Base-by-base conservation (phyloP, 2,797 vertebrate genomes). In the Callimico goeldii region DNA sequence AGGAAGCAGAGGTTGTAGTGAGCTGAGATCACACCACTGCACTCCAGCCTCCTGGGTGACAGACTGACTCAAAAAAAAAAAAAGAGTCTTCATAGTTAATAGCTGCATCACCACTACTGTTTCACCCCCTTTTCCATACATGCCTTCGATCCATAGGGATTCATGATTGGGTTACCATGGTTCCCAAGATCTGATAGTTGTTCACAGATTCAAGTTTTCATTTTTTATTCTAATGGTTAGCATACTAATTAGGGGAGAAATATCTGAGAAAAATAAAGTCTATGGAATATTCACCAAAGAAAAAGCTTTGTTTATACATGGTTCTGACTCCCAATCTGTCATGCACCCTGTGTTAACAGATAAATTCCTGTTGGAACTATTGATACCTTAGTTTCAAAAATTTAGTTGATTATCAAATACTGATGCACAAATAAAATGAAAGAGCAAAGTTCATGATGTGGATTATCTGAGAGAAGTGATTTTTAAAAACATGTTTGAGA, bases 391-490 rank as follows among this genome's bases (percentile, higher is more conserved):
- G 1, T 36, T 81, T 26, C 91, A 58, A 93, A 92, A 90, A 55
- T 48, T 70, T 5, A 46, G 4, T 13, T 81, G 46, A 61, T 64
- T 20, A 77, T 7, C 22, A 94, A 88, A 64, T 55, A 48, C 3
- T 80, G 15, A 86, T 57, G 5, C 90, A 14, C 4, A 57, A 89
- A 52, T 88, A 88, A 90, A 94, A 73, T 33, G 36, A 95, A 96
- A 88, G 20, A 70, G 4, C 41, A 88, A 88, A 48, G 1, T 17
- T n/a, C 50, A 1, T 52, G 30, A 48, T 61, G 19, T 43, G 24
- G n/a, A 94, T 58, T 90, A 77, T 73, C 9, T 75, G 43, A 50
- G 84, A 90, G 33, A 82, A 26, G 2, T 12, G 7, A 52, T 58
- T 82, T 77, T 58, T 7, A 57, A 97, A 90, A 95, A 13, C 14